Evolutionary conservation across 2,888 invertebrate genomes (phyloP).

Genomic region (Galerucella calmariensis): DNA sequence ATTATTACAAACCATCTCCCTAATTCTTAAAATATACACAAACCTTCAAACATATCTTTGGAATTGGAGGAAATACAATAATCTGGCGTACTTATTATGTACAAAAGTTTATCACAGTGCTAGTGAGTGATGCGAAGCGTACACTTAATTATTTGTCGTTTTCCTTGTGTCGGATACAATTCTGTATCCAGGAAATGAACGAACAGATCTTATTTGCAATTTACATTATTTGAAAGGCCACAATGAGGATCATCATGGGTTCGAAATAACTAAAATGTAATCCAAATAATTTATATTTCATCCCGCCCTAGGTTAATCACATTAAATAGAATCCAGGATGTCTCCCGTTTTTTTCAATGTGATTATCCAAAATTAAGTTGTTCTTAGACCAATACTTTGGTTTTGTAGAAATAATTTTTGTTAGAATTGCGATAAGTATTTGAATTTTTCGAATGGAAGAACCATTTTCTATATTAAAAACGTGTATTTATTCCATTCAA

Average conservation of each 20-base stretch:
- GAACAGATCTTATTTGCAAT: constrained; percentile 9
- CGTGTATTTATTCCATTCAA: too few relatives aligned
- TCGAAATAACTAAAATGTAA: not conserved
- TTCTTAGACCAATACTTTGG: too few relatives aligned
- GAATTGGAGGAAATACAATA: not conserved
- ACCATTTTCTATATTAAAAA: too few relatives aligned
- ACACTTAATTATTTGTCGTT: constrained; percentile 3
- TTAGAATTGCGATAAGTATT: too few relatives aligned
- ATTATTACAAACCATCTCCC: not conserved
- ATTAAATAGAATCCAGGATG: too few relatives aligned
- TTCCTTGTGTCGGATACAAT: not conserved
- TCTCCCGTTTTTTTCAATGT: too few relatives aligned
- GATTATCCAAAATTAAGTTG: too few relatives aligned
- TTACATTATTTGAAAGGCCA: not conserved
- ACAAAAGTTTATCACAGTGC: constrained; percentile 3
- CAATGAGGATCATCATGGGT: not conserved
- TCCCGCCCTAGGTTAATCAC: too few relatives aligned
- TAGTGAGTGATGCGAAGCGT: constrained; percentile 2
- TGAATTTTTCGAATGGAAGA: too few relatives aligned
- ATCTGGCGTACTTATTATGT: constrained; percentile 5
- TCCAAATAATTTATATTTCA: not conserved
- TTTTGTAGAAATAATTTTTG: too few relatives aligned
- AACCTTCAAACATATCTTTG: not conserved
- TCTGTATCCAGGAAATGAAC: not conserved
- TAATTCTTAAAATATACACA: not conserved